Evolutionary conservation across 1,140 invertebrate genomes (phyloP), one percentile per base, ranked within the genome.

Genomic region (Drosophila biarmipes): DNA sequence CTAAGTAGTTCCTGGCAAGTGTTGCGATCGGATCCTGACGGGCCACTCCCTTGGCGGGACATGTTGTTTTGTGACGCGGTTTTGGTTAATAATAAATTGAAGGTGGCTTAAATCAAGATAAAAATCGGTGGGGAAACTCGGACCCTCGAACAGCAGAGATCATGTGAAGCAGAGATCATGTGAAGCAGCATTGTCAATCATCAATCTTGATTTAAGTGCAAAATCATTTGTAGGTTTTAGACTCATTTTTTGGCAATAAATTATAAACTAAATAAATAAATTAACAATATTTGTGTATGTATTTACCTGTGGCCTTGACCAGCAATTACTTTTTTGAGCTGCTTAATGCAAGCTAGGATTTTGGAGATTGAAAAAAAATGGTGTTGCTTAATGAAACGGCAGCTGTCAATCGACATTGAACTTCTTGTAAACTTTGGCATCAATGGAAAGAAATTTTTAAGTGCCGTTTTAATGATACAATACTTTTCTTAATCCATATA

Each of bases 41-140:
- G 6, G 19, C 42, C 42, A 21, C 42, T 43, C 6, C 31, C 8
- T 17, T 40, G 24, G n/a, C 24, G 15, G 27, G 46, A 31, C 46
- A 51, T 31, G n/a, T 31, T 49, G 46, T 31, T n/a, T 21, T 27
- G 24, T 49, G 48, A 12, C 49, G 49, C 31, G n/a, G 4, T 52
- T 52, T 52, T 35, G 31, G 31, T 14, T 21, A 17, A 14, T 17
- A 4, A 10, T 19, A 35, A 52, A 37, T 35, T 35, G 6, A 37
- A 37, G 31, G 6, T 15, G 21, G 11, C 29, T 51, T 34, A 31
- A 51, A 31, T 51, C 48, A 43, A 46, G 45, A 46, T 46, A 14
- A 7, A 27, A 14, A 21, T n/a, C 12, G 19, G 11, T 21, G 42
- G 11, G 11, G 12, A 21, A 14, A 12, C 2, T 2, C 11, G 19